Conservation (phyloP, 2,888 invertebrate species). For the Leptinotarsa peninsularis region DNA sequence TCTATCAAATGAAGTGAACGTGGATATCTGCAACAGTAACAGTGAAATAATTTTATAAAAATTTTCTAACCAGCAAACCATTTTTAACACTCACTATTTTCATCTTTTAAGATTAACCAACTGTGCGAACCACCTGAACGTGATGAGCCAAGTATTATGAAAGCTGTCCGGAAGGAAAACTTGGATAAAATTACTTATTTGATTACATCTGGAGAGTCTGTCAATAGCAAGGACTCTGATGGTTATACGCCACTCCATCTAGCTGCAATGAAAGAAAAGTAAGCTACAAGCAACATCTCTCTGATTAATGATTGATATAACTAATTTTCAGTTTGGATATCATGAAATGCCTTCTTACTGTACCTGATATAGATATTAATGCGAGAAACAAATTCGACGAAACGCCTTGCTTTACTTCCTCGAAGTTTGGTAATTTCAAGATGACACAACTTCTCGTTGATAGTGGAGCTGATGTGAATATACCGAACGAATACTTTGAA, state of each 20-base stretch:
- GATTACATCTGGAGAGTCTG: not conserved
- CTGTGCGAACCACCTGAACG: not conserved
- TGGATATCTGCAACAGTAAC: too few species aligned
- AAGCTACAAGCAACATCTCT: not conserved
- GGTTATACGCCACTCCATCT: not conserved
- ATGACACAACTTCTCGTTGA: constrained; percentile 48
- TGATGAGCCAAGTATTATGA: not conserved
- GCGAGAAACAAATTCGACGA: constrained; percentile 51
- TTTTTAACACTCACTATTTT: not conserved
- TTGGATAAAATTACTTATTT: not conserved
- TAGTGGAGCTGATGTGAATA: constrained; percentile 52
- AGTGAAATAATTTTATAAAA: too few species aligned
- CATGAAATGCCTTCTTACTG: constrained; percentile 48
- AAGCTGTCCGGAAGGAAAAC: not conserved
- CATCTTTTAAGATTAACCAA: not conserved
- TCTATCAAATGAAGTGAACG: too few species aligned
- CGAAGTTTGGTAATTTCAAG: constrained; percentile 39
- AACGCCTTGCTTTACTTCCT: constrained; percentile 51
- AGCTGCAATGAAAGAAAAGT: not conserved
- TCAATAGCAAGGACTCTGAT: not conserved
- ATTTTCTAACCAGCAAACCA: too few species aligned
- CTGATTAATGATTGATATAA: not conserved
- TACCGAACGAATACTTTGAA: constrained; percentile 42
- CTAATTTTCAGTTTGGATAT: constrained; percentile 50
- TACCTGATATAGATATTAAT: constrained; percentile 50